These are phyloP conservation scores for Syncerus caffer DNA, from an alignment of 2,797 vertebrate genomes.

Conservation along the genomic window DNA sequence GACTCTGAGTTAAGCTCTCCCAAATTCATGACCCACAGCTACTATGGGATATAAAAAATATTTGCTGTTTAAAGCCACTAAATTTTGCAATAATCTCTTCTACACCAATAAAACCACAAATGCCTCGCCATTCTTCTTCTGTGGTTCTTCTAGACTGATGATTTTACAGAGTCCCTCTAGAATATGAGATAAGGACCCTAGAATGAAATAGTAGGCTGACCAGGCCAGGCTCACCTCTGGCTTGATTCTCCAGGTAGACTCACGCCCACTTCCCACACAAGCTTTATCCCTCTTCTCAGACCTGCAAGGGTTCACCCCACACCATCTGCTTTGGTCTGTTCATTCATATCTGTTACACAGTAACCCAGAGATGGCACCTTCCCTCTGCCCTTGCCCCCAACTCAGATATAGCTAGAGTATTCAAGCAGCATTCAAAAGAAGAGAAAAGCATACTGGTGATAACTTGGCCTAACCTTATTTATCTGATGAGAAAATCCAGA, in stretches of 20 bases:
- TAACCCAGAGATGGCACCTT: background rate
- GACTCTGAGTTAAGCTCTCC: background rate
- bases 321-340: background rate
- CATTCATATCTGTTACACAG: background rate
- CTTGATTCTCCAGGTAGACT: background rate
- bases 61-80: background rate
- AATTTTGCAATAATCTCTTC: background rate
- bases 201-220: background rate
- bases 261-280: background rate
- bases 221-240: background rate
- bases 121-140: background rate
- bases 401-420: background rate
- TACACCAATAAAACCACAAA: background rate
- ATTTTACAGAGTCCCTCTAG: background rate
- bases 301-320: background rate
- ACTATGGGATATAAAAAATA: background rate
- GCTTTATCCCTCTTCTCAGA: background rate
- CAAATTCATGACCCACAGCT: background rate
- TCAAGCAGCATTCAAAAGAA: background rate
- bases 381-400: rapidly evolving
- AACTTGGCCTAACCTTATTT: background rate
- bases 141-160: background rate
- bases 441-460: background rate
- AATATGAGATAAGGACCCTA: background rate
- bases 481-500: background rate